Evolutionary conservation across 2,797 vertebrate genomes (phyloP).

Genomic region (Pampus argenteus): DNA sequence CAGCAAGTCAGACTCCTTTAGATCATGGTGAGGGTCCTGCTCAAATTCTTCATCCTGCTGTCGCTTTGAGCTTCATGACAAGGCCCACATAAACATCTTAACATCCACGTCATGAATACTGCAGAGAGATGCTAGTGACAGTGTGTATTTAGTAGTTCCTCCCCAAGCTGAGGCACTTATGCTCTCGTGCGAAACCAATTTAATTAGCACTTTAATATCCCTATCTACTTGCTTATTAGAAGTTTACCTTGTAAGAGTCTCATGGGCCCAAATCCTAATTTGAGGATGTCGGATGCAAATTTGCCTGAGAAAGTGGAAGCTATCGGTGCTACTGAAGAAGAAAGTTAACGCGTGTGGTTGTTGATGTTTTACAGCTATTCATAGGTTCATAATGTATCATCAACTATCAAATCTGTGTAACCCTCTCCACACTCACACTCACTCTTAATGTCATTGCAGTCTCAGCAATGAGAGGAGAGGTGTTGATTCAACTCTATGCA

Average conservation of each 20-base stretch:
- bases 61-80: constrained; percentile 12
- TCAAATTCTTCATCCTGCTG: neutral
- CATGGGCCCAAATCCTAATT: constrained; percentile 63
- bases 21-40: neutral
- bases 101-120: constrained; percentile 38
- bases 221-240: constrained; percentile 71
- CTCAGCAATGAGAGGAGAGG: constrained; percentile 17
- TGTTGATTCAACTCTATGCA: constrained; percentile 19
- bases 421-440: neutral
- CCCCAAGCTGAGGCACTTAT: constrained; percentile 50
- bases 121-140: constrained; percentile 35
- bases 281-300: constrained; percentile 56
- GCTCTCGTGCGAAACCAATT: constrained; percentile 69
- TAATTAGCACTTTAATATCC: constrained; percentile 77
- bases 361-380: constrained; percentile 32
- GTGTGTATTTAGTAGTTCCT: constrained; percentile 49
- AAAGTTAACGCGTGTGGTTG: neutral
- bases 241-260: constrained; percentile 70
- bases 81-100: constrained; percentile 26
- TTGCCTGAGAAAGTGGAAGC: constrained; percentile 32
- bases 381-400: neutral
- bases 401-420: neutral
- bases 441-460: neutral
- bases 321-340: neutral
- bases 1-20: neutral